Conservation (phyloP, 2,797 vertebrate genomes). For the Spondyliosoma cantharus region DNA sequence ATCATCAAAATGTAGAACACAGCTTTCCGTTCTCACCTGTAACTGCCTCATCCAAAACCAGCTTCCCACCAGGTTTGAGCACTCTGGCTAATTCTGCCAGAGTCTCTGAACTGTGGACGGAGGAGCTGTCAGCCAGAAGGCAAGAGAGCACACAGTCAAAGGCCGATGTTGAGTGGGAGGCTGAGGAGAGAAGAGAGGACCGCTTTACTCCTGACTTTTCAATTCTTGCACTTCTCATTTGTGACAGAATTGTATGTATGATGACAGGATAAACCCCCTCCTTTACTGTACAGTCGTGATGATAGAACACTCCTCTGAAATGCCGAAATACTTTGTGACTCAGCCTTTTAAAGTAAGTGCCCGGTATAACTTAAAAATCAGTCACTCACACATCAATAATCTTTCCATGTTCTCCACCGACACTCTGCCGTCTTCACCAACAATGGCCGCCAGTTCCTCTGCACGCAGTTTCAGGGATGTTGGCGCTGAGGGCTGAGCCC, state of each 20-base stretch:
- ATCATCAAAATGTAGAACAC: neutral
- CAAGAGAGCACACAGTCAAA: constrained; percentile 90
- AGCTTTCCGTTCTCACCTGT: constrained; percentile 79
- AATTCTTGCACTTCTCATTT: neutral
- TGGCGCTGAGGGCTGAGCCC: constrained; percentile 82
- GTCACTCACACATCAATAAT: constrained; percentile 87
- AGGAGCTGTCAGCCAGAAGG: constrained; percentile 82
- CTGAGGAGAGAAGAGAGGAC: constrained; percentile 72
- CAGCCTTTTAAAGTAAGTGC: neutral
- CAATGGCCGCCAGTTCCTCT: constrained; percentile 73
- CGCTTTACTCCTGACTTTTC: neutral
- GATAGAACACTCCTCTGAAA: neutral
- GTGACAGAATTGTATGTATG: neutral
- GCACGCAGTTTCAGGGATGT: constrained; percentile 83
- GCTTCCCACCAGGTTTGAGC: constrained; percentile 89
- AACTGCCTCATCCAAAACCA: constrained; percentile 89
- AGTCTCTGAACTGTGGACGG: constrained; percentile 84
- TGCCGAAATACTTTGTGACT: neutral
- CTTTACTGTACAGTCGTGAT: neutral
- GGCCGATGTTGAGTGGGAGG: constrained; percentile 86
- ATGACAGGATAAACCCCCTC: neutral
- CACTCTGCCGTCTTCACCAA: constrained; percentile 83
- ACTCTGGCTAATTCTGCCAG: constrained; percentile 91
- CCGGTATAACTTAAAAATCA: neutral
- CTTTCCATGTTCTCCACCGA: constrained; percentile 89